A percentile compares a stretch with the other conserved stretches of the same genome.
These are phyloP conservation scores for Caenorhabditis sulstoni DNA, from an alignment of 2,888 invertebrate species.

Conservation along the genomic window DNA sequence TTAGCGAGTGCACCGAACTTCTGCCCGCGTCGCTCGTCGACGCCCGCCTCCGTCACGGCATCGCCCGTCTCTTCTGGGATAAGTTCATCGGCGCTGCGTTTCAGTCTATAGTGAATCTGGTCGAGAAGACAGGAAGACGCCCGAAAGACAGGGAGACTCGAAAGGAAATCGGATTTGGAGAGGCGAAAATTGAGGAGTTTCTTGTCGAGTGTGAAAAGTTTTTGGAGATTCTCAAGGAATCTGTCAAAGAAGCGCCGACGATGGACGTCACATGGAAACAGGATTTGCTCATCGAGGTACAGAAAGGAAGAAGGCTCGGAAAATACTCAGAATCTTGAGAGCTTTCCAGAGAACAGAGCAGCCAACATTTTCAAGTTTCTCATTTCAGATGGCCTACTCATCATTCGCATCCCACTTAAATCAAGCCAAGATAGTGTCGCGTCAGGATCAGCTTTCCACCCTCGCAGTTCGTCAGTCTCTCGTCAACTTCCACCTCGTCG, in stretches of 20 bases:
- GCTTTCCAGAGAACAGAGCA: not conserved
- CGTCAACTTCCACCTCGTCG: constrained; percentile 75
- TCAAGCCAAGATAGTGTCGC: constrained; percentile 8
- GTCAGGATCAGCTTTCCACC: constrained; percentile 61
- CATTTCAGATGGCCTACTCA: constrained; percentile 50
- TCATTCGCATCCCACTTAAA: constrained; percentile 44
- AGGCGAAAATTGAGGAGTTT: constrained; percentile 66
- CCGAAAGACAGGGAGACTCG: constrained; percentile 69
- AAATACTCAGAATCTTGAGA: too few relatives aligned
- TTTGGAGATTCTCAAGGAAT: constrained; percentile 51
- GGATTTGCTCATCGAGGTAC: constrained; percentile 58
- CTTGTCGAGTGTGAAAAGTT: constrained; percentile 45
- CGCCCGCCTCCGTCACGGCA: constrained; percentile 73
- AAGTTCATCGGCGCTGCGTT: constrained; percentile 72
- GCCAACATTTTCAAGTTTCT: too few relatives aligned
- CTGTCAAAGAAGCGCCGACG: constrained; percentile 53
- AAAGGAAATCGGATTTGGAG: constrained; percentile 68
- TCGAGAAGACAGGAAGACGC: constrained; percentile 64
- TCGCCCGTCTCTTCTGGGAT: constrained; percentile 76
- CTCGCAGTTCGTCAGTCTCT: constrained; percentile 65
- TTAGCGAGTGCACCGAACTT: constrained; percentile 27
- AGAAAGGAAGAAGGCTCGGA: too few relatives aligned
- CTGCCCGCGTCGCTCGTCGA: constrained; percentile 32
- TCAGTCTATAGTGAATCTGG: constrained; percentile 58
- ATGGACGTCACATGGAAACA: constrained; percentile 25